A percentile compares a stretch with the other conserved stretches of the same genome.
phyloP scores from a whole-genome alignment of 2,888 invertebrate genomes.

The Limnephilus lunatus region DNA sequence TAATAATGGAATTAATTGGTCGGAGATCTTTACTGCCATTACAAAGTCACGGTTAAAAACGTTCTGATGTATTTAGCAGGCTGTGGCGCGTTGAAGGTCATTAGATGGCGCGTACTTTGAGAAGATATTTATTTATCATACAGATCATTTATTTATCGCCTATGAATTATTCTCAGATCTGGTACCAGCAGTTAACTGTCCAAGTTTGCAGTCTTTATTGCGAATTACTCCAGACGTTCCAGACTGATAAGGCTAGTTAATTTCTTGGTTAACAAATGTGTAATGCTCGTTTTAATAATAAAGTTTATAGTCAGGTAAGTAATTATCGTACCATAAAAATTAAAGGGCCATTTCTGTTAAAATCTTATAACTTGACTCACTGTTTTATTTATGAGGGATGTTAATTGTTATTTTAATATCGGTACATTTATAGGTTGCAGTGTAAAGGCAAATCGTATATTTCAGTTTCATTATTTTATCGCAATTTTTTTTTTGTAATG shows the following conservation, averaged over 20 bases:
- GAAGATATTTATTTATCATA: too few relatives aligned
- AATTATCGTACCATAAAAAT: not conserved
- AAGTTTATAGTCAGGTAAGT: not conserved
- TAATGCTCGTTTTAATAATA: not conserved
- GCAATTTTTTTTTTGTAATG: not conserved
- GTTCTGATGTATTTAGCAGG: not conserved
- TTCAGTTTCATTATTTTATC: not conserved
- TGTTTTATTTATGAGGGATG: not conserved
- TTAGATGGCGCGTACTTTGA: not conserved
- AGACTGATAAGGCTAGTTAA: not conserved
- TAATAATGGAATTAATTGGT: not conserved
- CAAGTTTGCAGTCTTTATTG: not conserved
- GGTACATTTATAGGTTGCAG: not conserved
- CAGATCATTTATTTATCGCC: not conserved
- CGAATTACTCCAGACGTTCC: not conserved
- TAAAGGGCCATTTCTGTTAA: not conserved
- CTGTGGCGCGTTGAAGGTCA: not conserved
- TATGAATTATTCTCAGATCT: not conserved
- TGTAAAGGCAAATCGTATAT: not conserved
- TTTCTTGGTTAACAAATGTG: not conserved
- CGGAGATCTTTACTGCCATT: slow-evolving; percentile 25
- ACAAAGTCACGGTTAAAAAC: not conserved
- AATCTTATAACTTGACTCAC: not conserved
- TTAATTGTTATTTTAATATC: not conserved
- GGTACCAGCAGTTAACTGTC: not conserved